Conservation (phyloP, 1,140 invertebrate genomes). For the Conus betulinus region DNA sequence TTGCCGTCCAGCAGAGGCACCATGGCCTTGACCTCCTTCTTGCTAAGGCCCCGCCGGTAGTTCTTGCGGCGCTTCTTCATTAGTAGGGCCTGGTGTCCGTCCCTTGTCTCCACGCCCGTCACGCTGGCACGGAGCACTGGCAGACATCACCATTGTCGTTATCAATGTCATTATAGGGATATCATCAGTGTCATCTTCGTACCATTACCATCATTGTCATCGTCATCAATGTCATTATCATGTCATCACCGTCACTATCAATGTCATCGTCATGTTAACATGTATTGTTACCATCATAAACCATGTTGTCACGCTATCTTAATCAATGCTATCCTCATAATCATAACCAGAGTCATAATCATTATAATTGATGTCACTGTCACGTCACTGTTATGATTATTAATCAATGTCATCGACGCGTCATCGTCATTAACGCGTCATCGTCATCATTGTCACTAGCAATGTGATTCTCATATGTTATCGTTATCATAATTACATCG, state of each 20-base stretch:
- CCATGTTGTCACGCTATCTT: too few relatives aligned
- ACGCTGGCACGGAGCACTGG: constrained; percentile 70
- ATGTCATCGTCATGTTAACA: constrained; percentile 65
- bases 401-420: too few relatives aligned
- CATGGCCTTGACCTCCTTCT: constrained; percentile 70
- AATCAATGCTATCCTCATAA: too few relatives aligned
- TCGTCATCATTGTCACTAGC: too few relatives aligned
- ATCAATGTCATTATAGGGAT: neutral
- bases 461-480: too few relatives aligned
- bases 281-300: too few relatives aligned
- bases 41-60: constrained; percentile 66
- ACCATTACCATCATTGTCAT: neutral
- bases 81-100: constrained; percentile 70
- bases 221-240: too few relatives aligned
- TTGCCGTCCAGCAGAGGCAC: constrained; percentile 73
- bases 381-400: too few relatives aligned
- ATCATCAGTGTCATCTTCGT: neutral
- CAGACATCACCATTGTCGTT: neutral
- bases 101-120: constrained; percentile 70
- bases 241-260: neutral
- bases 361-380: too few relatives aligned
- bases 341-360: too few relatives aligned
- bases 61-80: constrained; percentile 75
- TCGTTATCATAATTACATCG: too few relatives aligned
- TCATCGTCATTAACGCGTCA: too few relatives aligned